Evolutionary conservation across 1,140 invertebrate genomes (phyloP).

Genomic region (Penaeus indicus): DNA sequence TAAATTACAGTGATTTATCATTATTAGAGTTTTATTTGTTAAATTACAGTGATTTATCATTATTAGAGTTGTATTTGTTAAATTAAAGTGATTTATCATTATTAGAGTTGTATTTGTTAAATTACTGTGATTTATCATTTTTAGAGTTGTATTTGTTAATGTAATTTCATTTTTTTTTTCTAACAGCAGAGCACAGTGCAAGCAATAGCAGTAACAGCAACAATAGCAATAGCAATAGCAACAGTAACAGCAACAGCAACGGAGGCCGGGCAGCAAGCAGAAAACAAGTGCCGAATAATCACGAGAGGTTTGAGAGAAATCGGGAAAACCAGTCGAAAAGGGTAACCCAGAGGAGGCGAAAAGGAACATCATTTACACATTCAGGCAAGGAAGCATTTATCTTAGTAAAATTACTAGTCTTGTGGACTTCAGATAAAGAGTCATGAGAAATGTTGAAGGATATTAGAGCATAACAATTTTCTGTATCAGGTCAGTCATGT

Average conservation of each 20-base stretch:
- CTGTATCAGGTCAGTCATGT: too few species aligned
- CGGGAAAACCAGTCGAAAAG: background rate
- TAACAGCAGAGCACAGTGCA: background rate
- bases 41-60: too few species aligned
- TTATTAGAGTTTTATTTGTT: background rate
- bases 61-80: too few species aligned
- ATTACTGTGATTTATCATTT: background rate
- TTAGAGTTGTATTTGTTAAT: background rate
- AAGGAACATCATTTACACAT: too few species aligned
- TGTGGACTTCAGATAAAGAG: background rate
- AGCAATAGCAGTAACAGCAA: slow-evolving; percentile 24
- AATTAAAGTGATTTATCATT: background rate
- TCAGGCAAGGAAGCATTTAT: too few species aligned
- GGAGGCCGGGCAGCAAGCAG: slow-evolving; percentile 7
- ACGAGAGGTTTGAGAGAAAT: background rate
- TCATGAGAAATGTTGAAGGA: background rate
- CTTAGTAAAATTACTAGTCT: too few species aligned
- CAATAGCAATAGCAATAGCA: slow-evolving; percentile 42
- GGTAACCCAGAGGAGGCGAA: background rate
- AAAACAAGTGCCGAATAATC: slow-evolving; percentile 11
- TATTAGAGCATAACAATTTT: too few species aligned
- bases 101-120: too few species aligned
- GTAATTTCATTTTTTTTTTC: background rate
- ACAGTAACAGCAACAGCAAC: slow-evolving; percentile 26
- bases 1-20: background rate